phyloP scores from a whole-genome alignment of 2,113 vertebrate genomes.

The Clarias batrachus region DNA sequence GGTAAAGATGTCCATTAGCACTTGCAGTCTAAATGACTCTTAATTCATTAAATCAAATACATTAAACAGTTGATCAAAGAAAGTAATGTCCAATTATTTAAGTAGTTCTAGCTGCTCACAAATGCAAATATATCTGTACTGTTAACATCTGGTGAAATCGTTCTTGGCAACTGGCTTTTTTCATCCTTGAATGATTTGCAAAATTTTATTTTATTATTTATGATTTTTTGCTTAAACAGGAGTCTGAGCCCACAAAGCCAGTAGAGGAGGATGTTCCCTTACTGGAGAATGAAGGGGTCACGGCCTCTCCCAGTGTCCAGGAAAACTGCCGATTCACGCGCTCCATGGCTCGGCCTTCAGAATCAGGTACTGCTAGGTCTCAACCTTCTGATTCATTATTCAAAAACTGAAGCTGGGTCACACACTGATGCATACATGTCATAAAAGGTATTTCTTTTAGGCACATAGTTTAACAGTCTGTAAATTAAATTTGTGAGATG shows the following conservation, averaged over 20 bases:
- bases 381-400: neutral
- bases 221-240: neutral
- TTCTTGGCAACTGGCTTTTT: neutral
- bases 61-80: neutral
- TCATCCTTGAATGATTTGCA: neutral
- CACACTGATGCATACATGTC: neutral
- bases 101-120: neutral
- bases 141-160: neutral
- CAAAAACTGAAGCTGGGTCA: neutral
- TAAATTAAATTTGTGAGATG: too few relatives aligned
- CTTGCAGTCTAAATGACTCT: neutral
- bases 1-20: constrained; percentile 4
- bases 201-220: neutral
- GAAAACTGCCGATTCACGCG: constrained; percentile 64
- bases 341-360: constrained; percentile 64
- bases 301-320: neutral
- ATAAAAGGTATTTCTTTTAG: neutral
- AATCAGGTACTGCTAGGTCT: constrained; percentile 20
- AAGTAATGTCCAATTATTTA: neutral
- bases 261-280: neutral
- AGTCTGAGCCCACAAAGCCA: neutral
- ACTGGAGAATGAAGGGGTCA: neutral
- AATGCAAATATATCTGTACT: neutral
- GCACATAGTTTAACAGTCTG: neutral
- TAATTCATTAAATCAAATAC: neutral